Percentiles rank a stretch among this genome's conserved stretches.
Conservation (phyloP, 2,797 vertebrate genomes). For the Ceyx erithaca region DNA sequence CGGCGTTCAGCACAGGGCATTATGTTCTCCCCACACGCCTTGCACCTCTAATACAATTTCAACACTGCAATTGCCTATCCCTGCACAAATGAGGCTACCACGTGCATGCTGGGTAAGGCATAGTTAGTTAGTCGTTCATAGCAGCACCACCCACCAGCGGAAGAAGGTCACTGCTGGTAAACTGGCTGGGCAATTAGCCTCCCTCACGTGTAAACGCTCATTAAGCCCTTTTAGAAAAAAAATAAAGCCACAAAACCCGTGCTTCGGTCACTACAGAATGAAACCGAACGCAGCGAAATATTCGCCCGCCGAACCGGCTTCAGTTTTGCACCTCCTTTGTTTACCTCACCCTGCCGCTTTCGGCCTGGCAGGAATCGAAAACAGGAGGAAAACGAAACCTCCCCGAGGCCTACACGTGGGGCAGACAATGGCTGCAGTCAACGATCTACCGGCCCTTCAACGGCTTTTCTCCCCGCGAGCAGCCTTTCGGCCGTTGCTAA, state of each 20-base stretch:
- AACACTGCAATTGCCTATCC: background rate
- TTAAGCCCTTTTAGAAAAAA: background rate
- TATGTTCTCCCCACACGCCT: background rate
- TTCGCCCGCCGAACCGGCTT: background rate
- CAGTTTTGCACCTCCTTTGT: constrained; percentile 11
- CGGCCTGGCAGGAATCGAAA: background rate
- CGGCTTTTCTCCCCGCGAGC: no score
- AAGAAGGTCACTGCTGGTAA: constrained; percentile 23
- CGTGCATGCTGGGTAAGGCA: constrained; percentile 6
- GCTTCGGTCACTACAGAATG: background rate
- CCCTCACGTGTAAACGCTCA: background rate
- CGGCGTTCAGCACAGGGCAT: background rate
- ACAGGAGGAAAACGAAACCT: background rate
- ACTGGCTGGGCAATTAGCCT: background rate
- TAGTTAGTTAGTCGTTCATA: background rate
- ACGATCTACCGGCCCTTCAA: background rate
- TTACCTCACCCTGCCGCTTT: background rate
- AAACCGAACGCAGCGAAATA: background rate
- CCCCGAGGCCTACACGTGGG: background rate
- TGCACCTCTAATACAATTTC: constrained; percentile 1
- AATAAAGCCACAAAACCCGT: background rate
- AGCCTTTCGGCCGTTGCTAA: background rate
- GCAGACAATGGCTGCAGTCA: background rate
- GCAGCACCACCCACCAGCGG: constrained; percentile 55
- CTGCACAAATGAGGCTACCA: constrained; percentile 26